phyloP scores from a whole-genome alignment of 2,797 vertebrate genomes.

The Zenarchopterus dispar region DNA sequence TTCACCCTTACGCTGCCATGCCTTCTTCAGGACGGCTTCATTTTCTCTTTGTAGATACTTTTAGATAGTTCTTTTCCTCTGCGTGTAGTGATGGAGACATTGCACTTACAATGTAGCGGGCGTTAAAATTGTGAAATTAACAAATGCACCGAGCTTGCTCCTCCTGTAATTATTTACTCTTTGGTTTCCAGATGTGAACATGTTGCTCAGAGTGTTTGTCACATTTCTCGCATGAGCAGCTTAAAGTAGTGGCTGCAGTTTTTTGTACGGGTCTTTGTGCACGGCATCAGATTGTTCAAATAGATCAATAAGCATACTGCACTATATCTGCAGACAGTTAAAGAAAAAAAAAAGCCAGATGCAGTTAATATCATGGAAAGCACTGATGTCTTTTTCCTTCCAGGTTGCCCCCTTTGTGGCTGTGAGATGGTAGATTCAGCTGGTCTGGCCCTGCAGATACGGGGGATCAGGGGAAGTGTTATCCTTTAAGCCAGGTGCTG shows the following conservation, averaged over 20 bases:
- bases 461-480: conserved; percentile 61
- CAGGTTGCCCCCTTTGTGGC: conserved; percentile 37
- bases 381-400: conserved; percentile 44
- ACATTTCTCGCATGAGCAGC: conserved; percentile 32
- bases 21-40: conserved; percentile 54
- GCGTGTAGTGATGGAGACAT: conserved; percentile 54
- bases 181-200: conserved; percentile 20
- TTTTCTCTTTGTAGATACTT: conserved; percentile 46
- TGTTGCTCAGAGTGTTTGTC: conserved; percentile 5
- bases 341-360: conserved; percentile 25
- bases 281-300: no score
- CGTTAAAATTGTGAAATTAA: conserved; percentile 41
- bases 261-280: conserved; percentile 40
- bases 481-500: conserved; percentile 76
- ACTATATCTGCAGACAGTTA: conserved; percentile 38
- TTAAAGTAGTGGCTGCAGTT: conserved; percentile 20
- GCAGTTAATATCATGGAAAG: conserved; percentile 54
- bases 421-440: conserved; percentile 58
- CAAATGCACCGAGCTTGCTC: conserved; percentile 27
- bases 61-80: conserved; percentile 61
- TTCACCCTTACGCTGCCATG: conserved; percentile 47
- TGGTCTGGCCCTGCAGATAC: conserved; percentile 49
- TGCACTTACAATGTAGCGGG: conserved; percentile 28
- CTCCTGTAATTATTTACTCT: conserved; percentile 5
- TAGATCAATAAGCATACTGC: conserved; percentile 59